Evolutionary conservation across 2,113 vertebrate species (phyloP).

Genomic region (Mandrillus leucophaeus): DNA sequence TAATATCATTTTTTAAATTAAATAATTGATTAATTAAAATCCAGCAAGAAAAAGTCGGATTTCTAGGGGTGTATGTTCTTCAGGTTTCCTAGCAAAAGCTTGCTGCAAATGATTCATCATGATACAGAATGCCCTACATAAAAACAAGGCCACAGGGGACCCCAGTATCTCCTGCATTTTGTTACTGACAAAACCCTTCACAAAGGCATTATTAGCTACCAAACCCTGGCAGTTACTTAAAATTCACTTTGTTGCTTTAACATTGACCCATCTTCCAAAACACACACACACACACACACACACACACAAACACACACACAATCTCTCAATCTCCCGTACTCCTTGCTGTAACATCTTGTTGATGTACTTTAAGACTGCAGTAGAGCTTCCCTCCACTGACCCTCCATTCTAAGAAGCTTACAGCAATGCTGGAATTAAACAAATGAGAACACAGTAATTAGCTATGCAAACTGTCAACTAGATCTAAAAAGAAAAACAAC

Average conservation of each 20-base stretch:
- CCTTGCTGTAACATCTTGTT: slow-evolving; percentile 66
- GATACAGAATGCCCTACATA: slow-evolving; percentile 65
- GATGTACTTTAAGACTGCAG: slow-evolving; percentile 49
- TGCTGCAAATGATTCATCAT: slow-evolving; percentile 72
- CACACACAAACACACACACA: neutral
- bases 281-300: neutral
- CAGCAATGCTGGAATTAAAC: slow-evolving; percentile 68
- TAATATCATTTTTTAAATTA: slow-evolving; percentile 60
- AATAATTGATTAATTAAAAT: neutral
- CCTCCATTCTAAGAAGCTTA: neutral
- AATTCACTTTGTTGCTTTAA: slow-evolving; percentile 44
- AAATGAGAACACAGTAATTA: slow-evolving; percentile 70
- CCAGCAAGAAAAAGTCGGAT: slow-evolving; percentile 31
- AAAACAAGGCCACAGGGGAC: slow-evolving; percentile 71
- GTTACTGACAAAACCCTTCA: slow-evolving; percentile 45
- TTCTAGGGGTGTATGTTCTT: slow-evolving; percentile 56
- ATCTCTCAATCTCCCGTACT: neutral
- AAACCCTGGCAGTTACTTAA: slow-evolving; percentile 27
- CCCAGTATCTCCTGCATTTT: neutral
- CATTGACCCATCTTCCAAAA: slow-evolving; percentile 50
- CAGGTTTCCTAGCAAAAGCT: slow-evolving; percentile 57
- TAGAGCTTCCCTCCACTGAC: neutral
- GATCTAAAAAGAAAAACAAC: slow-evolving; percentile 60
- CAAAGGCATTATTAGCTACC: slow-evolving; percentile 20
- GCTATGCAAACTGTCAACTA: slow-evolving; percentile 75